Percentiles rank a stretch among this genome's conserved stretches.
phyloP scores from a whole-genome alignment of 2,113 vertebrate genomes.

The Stegastes partitus region DNA sequence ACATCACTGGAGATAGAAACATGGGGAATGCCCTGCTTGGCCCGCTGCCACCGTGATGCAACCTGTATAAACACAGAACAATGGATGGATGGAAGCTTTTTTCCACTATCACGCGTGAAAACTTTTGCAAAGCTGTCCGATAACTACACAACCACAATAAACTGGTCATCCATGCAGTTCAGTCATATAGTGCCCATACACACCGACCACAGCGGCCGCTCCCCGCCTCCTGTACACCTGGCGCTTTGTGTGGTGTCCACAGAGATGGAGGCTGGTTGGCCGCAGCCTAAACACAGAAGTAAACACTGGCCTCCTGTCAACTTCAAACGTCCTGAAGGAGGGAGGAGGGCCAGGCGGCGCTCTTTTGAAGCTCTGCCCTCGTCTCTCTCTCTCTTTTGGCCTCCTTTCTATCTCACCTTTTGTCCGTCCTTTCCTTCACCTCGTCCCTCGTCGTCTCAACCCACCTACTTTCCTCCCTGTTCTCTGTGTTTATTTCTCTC shows the following conservation, averaged over 20 bases:
- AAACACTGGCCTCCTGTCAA: slow-evolving; percentile 63
- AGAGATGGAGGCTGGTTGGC: slow-evolving; percentile 41
- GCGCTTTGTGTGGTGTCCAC: slow-evolving; percentile 70
- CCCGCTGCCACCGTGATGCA: no score
- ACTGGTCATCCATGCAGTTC: background rate
- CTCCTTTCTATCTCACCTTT: slow-evolving; percentile 34
- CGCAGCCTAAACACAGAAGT: slow-evolving; percentile 47
- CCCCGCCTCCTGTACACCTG: slow-evolving; percentile 64
- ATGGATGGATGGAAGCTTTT: no score
- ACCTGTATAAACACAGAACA: no score
- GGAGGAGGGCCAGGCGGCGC: slow-evolving; percentile 19
- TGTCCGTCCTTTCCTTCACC: slow-evolving; percentile 46
- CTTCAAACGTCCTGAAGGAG: slow-evolving; percentile 75
- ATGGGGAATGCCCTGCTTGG: no score
- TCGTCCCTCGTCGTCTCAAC: slow-evolving; percentile 3
- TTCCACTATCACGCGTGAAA: no score
- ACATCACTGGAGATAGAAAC: no score
- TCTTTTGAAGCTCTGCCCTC: slow-evolving; percentile 66
- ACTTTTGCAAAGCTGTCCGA: no score
- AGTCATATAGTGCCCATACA: background rate
- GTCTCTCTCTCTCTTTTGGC: slow-evolving; percentile 18
- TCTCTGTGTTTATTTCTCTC: slow-evolving; percentile 19
- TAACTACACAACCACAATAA: background rate
- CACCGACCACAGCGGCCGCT: background rate
- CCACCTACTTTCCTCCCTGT: slow-evolving; percentile 1